phyloP scores from a whole-genome alignment of 1,140 invertebrate species.

The Capitella teleta region DNA sequence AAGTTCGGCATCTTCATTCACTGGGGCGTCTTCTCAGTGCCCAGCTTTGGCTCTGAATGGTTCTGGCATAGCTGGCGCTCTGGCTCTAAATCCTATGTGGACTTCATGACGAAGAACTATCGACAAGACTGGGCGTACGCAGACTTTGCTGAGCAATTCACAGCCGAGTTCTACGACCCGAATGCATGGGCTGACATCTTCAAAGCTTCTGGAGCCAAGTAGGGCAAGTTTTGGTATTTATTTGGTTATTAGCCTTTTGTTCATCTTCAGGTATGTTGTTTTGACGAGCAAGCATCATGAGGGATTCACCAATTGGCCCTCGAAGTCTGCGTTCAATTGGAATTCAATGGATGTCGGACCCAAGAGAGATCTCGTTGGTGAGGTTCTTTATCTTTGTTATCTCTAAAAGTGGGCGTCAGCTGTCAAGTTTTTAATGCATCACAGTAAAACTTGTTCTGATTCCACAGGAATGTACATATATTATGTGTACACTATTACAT shows the following conservation, averaged over 20 bases:
- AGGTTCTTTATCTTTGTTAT: not conserved
- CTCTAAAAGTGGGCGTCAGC: not conserved
- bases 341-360: constrained; percentile 36
- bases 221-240: constrained; percentile 14
- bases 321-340: constrained; percentile 33
- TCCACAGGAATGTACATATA: not conserved
- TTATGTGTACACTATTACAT: not conserved
- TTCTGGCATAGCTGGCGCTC: constrained; percentile 34
- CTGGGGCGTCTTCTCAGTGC: constrained; percentile 43
- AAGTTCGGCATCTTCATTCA: constrained; percentile 44
- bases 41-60: constrained; percentile 26
- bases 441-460: not conserved
- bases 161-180: constrained; percentile 29
- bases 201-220: constrained; percentile 29
- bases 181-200: constrained; percentile 30
- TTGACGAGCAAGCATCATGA: constrained; percentile 38
- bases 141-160: constrained; percentile 32
- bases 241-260: not conserved
- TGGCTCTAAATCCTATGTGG: constrained; percentile 5
- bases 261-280: constrained; percentile 31
- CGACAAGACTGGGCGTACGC: constrained; percentile 31
- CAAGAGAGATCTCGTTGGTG: constrained; percentile 33
- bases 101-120: constrained; percentile 33
- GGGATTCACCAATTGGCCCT: constrained; percentile 34
- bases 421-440: not conserved